These are phyloP conservation scores for Drosophila sturtevanti DNA, from an alignment of 1,140 invertebrate genomes.

Conservation along the genomic window DNA sequence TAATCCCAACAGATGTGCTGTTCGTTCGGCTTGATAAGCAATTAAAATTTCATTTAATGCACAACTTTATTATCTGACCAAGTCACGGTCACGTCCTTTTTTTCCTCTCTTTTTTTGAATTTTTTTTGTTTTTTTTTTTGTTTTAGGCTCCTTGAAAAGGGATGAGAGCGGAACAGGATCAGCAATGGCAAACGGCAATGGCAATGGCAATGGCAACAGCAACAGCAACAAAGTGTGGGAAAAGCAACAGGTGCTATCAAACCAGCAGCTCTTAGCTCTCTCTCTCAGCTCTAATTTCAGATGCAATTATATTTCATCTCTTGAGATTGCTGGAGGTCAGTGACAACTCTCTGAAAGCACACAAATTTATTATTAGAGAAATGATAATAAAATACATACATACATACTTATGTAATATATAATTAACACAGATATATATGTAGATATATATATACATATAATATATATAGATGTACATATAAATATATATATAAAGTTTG, in stretches of 20 bases:
- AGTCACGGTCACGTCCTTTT: slow-evolving; percentile 74
- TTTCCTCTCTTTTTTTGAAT: slow-evolving; percentile 46
- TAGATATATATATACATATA: too few relatives aligned
- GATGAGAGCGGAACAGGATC: slow-evolving; percentile 15
- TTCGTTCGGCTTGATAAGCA: slow-evolving; percentile 64
- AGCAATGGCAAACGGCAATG: slow-evolving; percentile 14
- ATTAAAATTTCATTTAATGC: slow-evolving; percentile 77
- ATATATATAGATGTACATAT: too few relatives aligned
- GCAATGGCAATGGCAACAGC: neutral
- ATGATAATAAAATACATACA: too few relatives aligned
- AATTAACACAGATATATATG: too few relatives aligned
- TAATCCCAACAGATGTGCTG: slow-evolving; percentile 70
- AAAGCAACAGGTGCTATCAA: slow-evolving; percentile 75
- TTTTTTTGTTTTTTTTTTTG: neutral
- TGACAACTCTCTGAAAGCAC: too few relatives aligned
- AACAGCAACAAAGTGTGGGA: slow-evolving; percentile 60
- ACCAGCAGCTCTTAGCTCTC: neutral
- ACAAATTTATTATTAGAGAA: too few relatives aligned
- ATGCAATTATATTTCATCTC: slow-evolving; percentile 42
- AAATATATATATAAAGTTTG: too few relatives aligned
- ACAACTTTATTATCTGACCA: slow-evolving; percentile 72
- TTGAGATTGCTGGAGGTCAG: slow-evolving; percentile 34
- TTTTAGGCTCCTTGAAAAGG: slow-evolving; percentile 3
- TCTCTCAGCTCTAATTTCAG: slow-evolving; percentile 55
- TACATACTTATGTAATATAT: too few relatives aligned